Evolutionary conservation across 2,113 vertebrate species (phyloP), one percentile per base, ranked within the genome.

Genomic region (Varanus komodoensis): DNA sequence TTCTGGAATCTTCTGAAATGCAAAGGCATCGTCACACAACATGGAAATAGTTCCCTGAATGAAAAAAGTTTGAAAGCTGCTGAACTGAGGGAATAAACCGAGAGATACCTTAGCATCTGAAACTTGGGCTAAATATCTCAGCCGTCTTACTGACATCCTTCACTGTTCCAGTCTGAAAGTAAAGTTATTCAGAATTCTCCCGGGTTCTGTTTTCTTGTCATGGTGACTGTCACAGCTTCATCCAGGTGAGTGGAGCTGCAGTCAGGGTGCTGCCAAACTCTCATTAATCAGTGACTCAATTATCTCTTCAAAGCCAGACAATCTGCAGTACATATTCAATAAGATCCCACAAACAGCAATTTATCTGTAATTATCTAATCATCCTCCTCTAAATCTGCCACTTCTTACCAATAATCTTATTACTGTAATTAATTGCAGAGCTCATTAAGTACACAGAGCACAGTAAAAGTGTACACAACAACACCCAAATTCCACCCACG

Each of bases 401-500:
- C 92, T 89, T 87, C 77, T 93, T 92, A 85, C 52, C 86, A 86
- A 86, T 89, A 83, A 93, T 84, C 89, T 84, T 88, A 83, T 90
- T 73, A 87, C 86, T 91, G 84, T 84, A 87, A 94, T 92, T 94
- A 92, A 92, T 84, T 89, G 86, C 86, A 92, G 64, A 75, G 25
- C 61, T 94, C 52, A 67, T 86, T 92, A 94, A 92, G 75, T 74
- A 92, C 75, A 81, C 89, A 87, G 89, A 0, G 0, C 77, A 84
- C 34, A 82, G 67, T 77, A 32, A 32, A 90, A 64, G 75, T 25
- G 71, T 71, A 86, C 80, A 82, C 86, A 91, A 27, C 29, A 88
- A 87, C 80, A 89, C 50, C 54, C 80, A 85, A 29, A 71, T 64
- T 89, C 80, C 73, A 84, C 57, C 57, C 61, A 89, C 84, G 85